These are phyloP conservation scores for Epizoanthus rinbou DNA, from an alignment of 92 coral and sea anemone species.

Conservation along the genomic window DNA sequence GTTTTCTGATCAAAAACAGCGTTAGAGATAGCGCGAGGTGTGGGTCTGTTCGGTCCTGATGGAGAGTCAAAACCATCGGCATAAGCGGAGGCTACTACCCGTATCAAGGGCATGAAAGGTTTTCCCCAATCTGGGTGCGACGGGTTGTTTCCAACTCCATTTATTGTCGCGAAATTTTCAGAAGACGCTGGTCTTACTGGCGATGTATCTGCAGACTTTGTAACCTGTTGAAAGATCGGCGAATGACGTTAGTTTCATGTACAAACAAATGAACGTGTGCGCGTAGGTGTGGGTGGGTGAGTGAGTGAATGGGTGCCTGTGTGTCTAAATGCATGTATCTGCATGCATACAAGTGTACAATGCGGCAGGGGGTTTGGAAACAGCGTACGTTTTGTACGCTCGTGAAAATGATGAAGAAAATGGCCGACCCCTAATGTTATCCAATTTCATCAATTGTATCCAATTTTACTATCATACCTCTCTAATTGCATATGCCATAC, in stretches of 20 bases:
- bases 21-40: constrained; percentile 89
- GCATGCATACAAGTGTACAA: not conserved
- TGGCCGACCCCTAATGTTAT: no score
- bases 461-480: no score
- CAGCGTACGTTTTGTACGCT: no score
- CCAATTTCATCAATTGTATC: no score
- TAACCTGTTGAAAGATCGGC: constrained; percentile 31
- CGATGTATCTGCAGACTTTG: constrained; percentile 17
- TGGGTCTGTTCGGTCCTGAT: constrained; percentile 83
- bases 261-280: not conserved
- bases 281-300: not conserved
- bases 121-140: constrained; percentile 84
- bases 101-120: constrained; percentile 86
- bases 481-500: no score
- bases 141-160: constrained; percentile 85
- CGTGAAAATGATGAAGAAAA: no score
- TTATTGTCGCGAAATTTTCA: constrained; percentile 75
- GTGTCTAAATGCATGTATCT: not conserved
- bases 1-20: constrained; percentile 85
- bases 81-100: constrained; percentile 77
- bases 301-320: not conserved
- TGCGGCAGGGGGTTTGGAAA: no score
- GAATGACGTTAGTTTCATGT: not conserved
- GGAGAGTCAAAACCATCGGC: constrained; percentile 90
- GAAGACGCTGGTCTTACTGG: constrained; percentile 41